Evolutionary conservation across 2,113 vertebrate species (phyloP).

Genomic region (Zosterops hypoxanthus): DNA sequence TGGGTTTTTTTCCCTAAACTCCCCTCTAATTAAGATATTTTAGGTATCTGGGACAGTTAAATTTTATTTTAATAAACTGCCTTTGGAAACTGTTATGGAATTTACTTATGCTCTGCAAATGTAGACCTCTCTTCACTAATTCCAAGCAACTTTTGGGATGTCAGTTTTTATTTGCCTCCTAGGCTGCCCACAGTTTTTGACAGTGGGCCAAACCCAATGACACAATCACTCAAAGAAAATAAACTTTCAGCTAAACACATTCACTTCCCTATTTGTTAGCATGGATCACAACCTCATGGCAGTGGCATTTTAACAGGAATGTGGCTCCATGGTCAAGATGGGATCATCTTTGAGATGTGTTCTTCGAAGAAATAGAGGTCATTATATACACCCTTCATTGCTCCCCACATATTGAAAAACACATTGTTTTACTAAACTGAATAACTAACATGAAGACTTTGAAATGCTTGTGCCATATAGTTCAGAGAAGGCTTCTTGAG

Average conservation of each 20-base stretch:
- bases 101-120: not conserved
- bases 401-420: not conserved
- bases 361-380: not conserved
- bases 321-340: not conserved
- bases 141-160: not conserved
- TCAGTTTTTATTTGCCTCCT: not conserved
- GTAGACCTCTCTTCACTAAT: not conserved
- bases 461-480: not conserved
- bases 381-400: not conserved
- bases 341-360: not conserved
- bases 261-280: not conserved
- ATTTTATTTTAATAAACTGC: not conserved
- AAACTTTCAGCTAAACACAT: not conserved
- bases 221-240: not conserved
- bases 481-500: not conserved
- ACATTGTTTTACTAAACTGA: not conserved
- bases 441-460: not conserved
- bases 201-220: not conserved
- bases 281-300: not conserved
- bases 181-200: not conserved
- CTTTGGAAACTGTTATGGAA: not conserved
- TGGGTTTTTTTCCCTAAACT: not conserved
- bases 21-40: not conserved
- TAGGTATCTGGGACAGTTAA: not conserved
- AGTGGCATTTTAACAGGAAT: not conserved